A percentile compares a stretch with the other conserved stretches of the same genome.
These are phyloP conservation scores for Poeciliopsis prolifica DNA, from an alignment of 2,113 vertebrate species.

Conservation along the genomic window DNA sequence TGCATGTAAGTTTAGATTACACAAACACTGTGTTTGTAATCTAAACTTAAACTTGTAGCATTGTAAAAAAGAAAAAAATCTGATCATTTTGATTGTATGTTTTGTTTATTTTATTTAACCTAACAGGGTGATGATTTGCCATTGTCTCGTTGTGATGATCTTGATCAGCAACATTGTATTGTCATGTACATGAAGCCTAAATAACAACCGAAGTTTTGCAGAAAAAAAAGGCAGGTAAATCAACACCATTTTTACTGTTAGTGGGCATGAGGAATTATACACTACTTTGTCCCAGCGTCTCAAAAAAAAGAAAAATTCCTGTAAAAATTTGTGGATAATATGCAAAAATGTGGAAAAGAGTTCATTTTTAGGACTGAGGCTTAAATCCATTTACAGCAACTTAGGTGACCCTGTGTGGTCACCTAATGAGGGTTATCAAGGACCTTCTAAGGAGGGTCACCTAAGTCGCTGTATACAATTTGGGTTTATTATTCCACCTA, in stretches of 20 bases:
- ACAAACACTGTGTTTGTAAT: background rate
- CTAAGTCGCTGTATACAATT: background rate
- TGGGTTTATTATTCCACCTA: background rate
- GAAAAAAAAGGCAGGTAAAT: background rate
- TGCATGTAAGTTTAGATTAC: too few relatives aligned
- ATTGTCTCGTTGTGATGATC: background rate
- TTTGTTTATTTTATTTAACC: background rate
- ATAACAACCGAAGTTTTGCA: background rate
- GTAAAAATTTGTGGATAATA: too few relatives aligned
- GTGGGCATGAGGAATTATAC: too few relatives aligned
- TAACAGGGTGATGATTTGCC: background rate
- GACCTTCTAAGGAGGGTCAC: too few relatives aligned
- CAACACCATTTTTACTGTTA: background rate
- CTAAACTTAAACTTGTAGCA: background rate
- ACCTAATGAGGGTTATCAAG: too few relatives aligned
- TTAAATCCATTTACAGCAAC: background rate
- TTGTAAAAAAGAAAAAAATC: background rate
- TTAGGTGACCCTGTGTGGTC: background rate
- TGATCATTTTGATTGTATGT: background rate
- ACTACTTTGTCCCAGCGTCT: too few relatives aligned
- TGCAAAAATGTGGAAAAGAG: background rate
- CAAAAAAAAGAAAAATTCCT: too few relatives aligned
- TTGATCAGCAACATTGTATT: background rate
- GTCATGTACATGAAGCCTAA: background rate
- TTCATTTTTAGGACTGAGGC: background rate